Evolutionary conservation across 2,797 vertebrate species (phyloP).

Genomic region (Spinus olivaceus): DNA sequence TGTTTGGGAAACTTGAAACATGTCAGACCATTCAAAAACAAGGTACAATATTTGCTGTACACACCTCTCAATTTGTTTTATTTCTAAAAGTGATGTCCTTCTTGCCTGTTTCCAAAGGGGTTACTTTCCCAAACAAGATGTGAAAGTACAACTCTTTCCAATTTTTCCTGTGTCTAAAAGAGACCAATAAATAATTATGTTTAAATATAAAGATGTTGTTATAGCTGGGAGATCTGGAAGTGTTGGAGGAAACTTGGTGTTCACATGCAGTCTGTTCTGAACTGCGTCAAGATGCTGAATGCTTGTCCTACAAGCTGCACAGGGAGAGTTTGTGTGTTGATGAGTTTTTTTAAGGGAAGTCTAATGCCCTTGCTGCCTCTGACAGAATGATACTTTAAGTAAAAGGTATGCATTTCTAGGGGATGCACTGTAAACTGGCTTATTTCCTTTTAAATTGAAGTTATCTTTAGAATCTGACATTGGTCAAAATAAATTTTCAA

Average conservation of each 20-base stretch:
- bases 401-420: not conserved
- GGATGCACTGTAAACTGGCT: not conserved
- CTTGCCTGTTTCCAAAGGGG: not conserved
- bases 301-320: not conserved
- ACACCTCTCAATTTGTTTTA: not conserved
- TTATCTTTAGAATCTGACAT: not conserved
- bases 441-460: not conserved
- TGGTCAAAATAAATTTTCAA: not conserved
- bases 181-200: not conserved
- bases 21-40: not conserved
- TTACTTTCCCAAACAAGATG: not conserved
- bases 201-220: not conserved
- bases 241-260: not conserved
- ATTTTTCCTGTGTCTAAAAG: not conserved
- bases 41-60: not conserved
- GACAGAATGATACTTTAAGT: not conserved
- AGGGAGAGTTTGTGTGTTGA: not conserved
- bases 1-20: not conserved
- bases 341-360: not conserved
- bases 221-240: not conserved
- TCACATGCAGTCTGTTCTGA: not conserved
- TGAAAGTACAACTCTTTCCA: not conserved
- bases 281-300: not conserved
- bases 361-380: not conserved
- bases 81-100: not conserved